These are phyloP conservation scores for Glyptemys insculpta DNA, from an alignment of 2,797 vertebrate genomes.

Conservation along the genomic window DNA sequence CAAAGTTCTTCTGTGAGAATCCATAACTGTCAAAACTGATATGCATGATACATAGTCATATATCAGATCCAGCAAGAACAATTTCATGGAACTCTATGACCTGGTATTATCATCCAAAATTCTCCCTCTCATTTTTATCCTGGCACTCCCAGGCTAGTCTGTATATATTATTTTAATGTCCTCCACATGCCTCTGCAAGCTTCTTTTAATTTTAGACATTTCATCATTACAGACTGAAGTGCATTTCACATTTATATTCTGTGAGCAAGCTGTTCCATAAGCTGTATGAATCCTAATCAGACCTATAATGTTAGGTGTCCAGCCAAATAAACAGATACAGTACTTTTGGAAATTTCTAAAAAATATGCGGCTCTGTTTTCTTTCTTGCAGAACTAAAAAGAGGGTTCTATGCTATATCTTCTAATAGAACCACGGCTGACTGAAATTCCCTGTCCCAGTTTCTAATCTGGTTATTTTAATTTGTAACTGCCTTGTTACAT, in stretches of 20 bases:
- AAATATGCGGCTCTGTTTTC: not conserved
- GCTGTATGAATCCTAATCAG: not conserved
- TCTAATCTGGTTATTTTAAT: conserved; percentile 67
- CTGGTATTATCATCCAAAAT: not conserved
- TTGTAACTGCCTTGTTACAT: conserved; percentile 61
- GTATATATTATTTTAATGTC: conserved; percentile 6
- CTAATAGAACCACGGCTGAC: not conserved
- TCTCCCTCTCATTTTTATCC: not conserved
- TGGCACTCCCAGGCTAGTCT: not conserved
- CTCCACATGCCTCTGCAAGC: not conserved
- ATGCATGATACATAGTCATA: accelerated
- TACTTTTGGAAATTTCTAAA: not conserved
- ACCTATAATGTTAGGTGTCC: conserved; percentile 16
- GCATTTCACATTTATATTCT: conserved; percentile 25
- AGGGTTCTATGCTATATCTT: conserved; percentile 1
- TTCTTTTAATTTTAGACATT: not conserved
- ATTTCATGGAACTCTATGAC: not conserved
- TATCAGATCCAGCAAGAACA: not conserved
- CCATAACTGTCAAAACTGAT: not conserved
- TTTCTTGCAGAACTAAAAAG: not conserved
- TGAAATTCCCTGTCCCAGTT: conserved; percentile 21
- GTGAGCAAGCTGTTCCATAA: not conserved
- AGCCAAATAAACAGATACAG: conserved; percentile 35
- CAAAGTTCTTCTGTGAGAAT: not conserved
- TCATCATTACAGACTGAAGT: not conserved